Base-by-base conservation (phyloP, 2,113 vertebrate genomes). In the Poicephalus meyeri region DNA sequence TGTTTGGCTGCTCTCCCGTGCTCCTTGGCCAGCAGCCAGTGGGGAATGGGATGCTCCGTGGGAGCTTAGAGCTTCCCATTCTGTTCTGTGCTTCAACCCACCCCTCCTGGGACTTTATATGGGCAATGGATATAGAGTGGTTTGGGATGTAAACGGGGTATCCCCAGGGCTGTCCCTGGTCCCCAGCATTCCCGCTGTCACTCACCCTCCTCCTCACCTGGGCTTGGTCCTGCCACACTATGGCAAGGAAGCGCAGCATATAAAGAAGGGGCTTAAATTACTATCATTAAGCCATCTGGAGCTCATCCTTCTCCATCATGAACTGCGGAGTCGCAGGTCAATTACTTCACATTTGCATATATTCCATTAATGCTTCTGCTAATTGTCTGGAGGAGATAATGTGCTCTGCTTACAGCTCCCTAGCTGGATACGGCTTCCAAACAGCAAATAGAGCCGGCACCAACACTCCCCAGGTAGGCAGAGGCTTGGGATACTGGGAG, bases 301-400 rank as follows among this genome's bases (percentile, higher is more conserved):
- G 91, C 97, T 93, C 95, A 89, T 97, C 88, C 91, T 90, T 93
- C 89, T 93, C 96, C 95, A 93, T 72, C 80, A n/a, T 86, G 93
- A 95, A 90, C 88, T 80, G 90, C 26, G 4, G 91, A 89, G 95
- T 91, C 7, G 10, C 80, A 91, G 97, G 97, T 98, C 98, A 98
- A 97, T 98, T 97, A 98, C 96, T 13, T 78, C 74, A 2, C 83
- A 98, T 97, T 97, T 98, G 97, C 97, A 98, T 97, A 97, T 91
- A 93, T 97, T 95, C 96, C 96, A 97, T 97, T 98, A 98, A 97
- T 96, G 97, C 87, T 88, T 35, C 93, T 83, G 87, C 95, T 98
- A 97, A 97, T 98, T 97, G 97, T 97, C 97, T 97, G 44, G 79
- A 93, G 94, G 95, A 91, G 97, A 97, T 97, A 95, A 98, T 94